Evolutionary conservation across 2,888 invertebrate genomes (phyloP), one percentile per base, ranked within the genome.

Genomic region (Mesoligia furuncula): DNA sequence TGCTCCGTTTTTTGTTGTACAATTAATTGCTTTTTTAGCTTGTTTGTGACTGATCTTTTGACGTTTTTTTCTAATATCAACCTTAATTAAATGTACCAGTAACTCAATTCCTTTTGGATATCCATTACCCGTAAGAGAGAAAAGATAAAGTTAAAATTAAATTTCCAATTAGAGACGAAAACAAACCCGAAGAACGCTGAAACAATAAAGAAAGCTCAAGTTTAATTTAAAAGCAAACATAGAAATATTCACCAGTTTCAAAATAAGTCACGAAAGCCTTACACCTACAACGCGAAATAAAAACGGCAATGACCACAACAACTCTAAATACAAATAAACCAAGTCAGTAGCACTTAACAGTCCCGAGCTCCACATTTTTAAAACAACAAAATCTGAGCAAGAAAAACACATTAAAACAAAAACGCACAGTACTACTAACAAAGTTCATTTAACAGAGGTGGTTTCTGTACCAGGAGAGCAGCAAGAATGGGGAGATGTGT

Each of bases 381-480:
- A 85, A 85, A 85, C 64, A 75, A 70, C 39, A 6, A 77, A 86
- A 83, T 87, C 88, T 86, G 80, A 85, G 88, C 89, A 88, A 81
- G 80, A 77, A 84, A 90, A 88, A 81, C 80, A 86, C 88, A 90
- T 91, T 90, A 88, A 89, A 89, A 85, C 83, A 81, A 81, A 85
- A 88, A 69, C 82, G 76, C 78, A 80, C 75, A 80, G 64, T 68
- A 81, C 85, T 89, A 89, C 84, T 88, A 91, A 89, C 89, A 85
- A 90, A 91, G 89, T 90, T 88, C 85, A 84, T 89, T 89, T 85
- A 88, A 89, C 83, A 85, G 85, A 90, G 84, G 80, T 83, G 83
- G 84, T 85, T 82, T 74, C 73, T 82, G 83, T 86, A 88, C 84
- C 85, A 83, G 81, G 75, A 68, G 79, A 84, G 61, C 66, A 85